phyloP scores from a whole-genome alignment of 2,797 vertebrate genomes.

The Labeo calbasu region DNA sequence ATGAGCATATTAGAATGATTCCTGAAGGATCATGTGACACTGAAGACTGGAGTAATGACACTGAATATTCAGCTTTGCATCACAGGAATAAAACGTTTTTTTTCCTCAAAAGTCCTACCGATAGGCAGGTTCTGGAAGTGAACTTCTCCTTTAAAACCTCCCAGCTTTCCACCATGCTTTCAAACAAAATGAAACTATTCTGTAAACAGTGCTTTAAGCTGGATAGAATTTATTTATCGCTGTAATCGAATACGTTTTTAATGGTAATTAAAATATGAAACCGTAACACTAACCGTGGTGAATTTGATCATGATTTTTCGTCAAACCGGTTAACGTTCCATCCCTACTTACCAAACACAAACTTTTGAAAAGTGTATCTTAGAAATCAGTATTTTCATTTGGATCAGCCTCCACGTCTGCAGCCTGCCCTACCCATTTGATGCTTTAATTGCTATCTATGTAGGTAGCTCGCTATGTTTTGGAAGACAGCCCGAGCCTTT shows the following conservation, averaged over 20 bases:
- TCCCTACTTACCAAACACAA: background rate
- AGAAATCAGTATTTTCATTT: background rate
- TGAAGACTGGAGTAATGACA: background rate
- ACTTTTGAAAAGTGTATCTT: background rate
- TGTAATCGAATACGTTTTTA: no score
- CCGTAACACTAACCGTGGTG: no score
- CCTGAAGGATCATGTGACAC: background rate
- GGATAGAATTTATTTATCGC: no score
- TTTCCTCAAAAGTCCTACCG: no score
- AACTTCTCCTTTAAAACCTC: no score
- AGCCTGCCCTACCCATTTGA: background rate
- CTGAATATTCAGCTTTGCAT: background rate
- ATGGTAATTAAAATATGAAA: no score
- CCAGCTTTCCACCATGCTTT: no score
- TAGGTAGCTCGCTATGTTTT: conserved; percentile 1
- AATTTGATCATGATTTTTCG: no score
- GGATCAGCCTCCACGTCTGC: background rate
- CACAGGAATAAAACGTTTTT: background rate
- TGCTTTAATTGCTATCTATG: background rate
- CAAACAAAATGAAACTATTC: no score
- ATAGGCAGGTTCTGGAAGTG: no score
- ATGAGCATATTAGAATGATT: background rate
- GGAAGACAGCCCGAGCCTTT: background rate
- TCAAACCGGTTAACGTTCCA: no score
- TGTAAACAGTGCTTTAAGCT: no score